phyloP scores from a whole-genome alignment of 64 coral and sea anemone genomes.

The Dendronephthya gigantea region DNA sequence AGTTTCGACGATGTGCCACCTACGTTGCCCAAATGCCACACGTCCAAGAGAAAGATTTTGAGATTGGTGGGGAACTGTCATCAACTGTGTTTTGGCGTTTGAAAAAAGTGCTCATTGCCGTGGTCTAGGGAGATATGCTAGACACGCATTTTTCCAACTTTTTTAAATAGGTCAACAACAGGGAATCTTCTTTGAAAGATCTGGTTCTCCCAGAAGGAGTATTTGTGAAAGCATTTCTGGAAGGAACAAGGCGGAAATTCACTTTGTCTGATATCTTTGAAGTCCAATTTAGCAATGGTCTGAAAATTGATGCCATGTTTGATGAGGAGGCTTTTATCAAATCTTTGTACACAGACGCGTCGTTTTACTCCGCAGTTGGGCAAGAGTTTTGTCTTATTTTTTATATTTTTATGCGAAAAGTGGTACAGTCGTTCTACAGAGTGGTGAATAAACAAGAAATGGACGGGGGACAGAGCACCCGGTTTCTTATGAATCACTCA shows the following conservation, averaged over 20 bases:
- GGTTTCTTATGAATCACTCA: background rate
- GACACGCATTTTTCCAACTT: background rate
- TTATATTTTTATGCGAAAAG: too few species aligned
- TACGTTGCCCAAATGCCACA: background rate
- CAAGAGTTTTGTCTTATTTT: too few species aligned
- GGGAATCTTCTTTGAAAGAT: background rate
- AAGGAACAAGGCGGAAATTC: background rate
- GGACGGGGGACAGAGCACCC: background rate
- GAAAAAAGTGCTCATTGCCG: background rate
- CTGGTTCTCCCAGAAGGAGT: background rate
- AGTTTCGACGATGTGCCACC: background rate
- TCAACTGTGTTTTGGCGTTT: slow-evolving; percentile 4
- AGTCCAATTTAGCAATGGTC: background rate
- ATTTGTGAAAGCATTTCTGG: slow-evolving; percentile 7
- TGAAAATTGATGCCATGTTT: too few species aligned
- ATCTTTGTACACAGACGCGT: too few species aligned
- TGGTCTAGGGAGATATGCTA: background rate
- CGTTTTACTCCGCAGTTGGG: too few species aligned
- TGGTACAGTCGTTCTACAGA: background rate
- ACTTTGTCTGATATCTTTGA: background rate
- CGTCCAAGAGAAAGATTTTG: background rate
- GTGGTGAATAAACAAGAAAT: background rate
- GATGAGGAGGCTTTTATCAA: too few species aligned
- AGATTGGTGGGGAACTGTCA: background rate
- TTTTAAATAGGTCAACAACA: background rate